Conservation (phyloP, 2,113 vertebrate genomes). For the Glaucomys volans region DNA sequence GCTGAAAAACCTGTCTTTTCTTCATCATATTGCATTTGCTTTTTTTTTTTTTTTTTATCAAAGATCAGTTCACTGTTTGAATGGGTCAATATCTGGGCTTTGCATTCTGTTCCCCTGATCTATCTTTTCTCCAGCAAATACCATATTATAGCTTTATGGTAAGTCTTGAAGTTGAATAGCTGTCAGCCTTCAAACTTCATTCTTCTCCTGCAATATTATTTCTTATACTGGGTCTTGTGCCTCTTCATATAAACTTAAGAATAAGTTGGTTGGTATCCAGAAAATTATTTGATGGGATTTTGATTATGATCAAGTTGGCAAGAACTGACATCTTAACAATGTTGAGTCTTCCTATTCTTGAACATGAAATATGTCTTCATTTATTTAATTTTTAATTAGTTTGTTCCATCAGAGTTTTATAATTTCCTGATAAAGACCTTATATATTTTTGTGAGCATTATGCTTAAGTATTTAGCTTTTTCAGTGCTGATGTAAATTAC, state of each 20-base stretch:
- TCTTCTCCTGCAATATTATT: background rate
- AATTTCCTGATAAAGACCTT: background rate
- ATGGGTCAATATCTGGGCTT: background rate
- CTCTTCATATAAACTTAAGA: background rate
- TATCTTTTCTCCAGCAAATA: background rate
- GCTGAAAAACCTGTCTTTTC: background rate
- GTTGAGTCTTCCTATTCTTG: too few relatives aligned
- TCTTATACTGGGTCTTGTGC: background rate
- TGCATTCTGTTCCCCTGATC: background rate
- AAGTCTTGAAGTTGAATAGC: background rate
- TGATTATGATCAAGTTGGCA: background rate
- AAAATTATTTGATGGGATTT: background rate
- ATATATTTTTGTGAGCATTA: background rate
- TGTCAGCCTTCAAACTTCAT: background rate
- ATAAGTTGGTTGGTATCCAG: background rate
- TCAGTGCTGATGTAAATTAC: background rate
- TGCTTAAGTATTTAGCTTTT: background rate
- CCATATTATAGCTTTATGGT: background rate
- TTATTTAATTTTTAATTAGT: background rate
- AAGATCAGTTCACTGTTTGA: background rate
- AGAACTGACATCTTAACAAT: too few relatives aligned
- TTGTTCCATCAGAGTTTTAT: background rate
- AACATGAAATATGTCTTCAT: too few relatives aligned
- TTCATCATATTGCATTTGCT: too few relatives aligned
- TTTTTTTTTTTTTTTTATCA: too few relatives aligned